phyloP scores from a whole-genome alignment of 1,140 invertebrate genomes.

The Lerema accius region DNA sequence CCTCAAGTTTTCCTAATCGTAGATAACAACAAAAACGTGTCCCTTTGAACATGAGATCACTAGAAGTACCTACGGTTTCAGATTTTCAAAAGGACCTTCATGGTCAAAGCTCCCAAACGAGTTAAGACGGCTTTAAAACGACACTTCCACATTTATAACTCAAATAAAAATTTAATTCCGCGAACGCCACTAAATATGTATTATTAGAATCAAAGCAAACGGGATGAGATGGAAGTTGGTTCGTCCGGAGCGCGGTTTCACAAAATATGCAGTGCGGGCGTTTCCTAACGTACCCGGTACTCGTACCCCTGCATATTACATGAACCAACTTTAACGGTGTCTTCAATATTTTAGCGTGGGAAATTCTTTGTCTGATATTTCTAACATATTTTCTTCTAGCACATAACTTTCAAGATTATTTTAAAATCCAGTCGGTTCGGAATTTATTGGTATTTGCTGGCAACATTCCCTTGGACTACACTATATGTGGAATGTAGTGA shows the following conservation, averaged over 20 bases:
- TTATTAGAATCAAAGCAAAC: constrained; percentile 58
- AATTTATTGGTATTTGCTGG: too few relatives aligned
- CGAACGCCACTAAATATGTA: constrained; percentile 47
- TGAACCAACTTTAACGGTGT: constrained; percentile 71
- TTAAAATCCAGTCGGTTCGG: neutral
- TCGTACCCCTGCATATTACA: constrained; percentile 71
- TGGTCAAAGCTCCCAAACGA: too few relatives aligned
- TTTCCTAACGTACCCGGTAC: constrained; percentile 33
- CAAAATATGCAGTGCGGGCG: constrained; percentile 64
- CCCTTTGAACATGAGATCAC: too few relatives aligned
- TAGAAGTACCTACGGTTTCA: too few relatives aligned
- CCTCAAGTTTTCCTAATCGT: too few relatives aligned
- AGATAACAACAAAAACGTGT: too few relatives aligned
- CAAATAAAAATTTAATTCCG: constrained; percentile 36
- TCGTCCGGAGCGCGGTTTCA: constrained; percentile 54
- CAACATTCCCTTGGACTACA: too few relatives aligned
- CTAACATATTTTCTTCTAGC: constrained; percentile 14
- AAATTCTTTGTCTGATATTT: constrained; percentile 54
- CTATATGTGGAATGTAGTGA: too few relatives aligned
- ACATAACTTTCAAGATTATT: neutral
- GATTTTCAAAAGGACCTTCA: too few relatives aligned
- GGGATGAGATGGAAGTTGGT: constrained; percentile 52
- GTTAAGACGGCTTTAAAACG: too few relatives aligned
- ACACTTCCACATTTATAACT: too few relatives aligned
- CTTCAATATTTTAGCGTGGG: constrained; percentile 74